These are phyloP conservation scores for Amphiura filiformis DNA, from an alignment of 35 echinoderm and acorn worm genomes.

Conservation along the genomic window DNA sequence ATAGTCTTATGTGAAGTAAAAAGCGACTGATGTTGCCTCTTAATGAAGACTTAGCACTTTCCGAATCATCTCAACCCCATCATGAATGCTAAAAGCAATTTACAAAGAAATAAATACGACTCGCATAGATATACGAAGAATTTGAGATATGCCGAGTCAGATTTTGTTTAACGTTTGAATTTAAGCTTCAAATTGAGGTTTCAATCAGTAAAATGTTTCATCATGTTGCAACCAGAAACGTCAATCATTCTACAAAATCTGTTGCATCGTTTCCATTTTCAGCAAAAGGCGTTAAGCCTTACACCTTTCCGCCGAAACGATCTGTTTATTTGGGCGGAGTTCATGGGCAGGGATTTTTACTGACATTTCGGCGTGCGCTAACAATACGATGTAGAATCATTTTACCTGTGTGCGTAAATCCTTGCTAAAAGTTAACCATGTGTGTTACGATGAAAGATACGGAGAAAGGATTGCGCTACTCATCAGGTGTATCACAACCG, in stretches of 20 bases:
- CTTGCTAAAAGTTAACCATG: conserved; percentile 9
- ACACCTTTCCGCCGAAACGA: not conserved
- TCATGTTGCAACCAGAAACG: not conserved
- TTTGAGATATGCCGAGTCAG: no score
- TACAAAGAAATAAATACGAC: no score
- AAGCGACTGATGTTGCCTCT: no score
- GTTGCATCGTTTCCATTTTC: not conserved
- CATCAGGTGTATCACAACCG: not conserved
- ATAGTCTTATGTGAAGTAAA: no score
- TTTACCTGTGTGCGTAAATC: conserved; percentile 2
- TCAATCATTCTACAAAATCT: not conserved
- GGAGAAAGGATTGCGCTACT: not conserved
- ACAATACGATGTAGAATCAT: not conserved
- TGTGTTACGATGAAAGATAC: not conserved
- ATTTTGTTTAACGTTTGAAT: not conserved
- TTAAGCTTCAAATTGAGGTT: not conserved
- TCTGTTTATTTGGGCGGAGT: conserved; percentile 13
- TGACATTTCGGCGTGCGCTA: not conserved
- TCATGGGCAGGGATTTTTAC: not conserved
- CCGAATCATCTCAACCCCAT: no score
- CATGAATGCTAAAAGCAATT: no score
- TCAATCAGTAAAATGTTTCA: not conserved
- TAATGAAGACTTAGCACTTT: no score
- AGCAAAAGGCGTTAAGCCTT: not conserved
- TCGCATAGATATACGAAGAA: no score